phyloP scores from a whole-genome alignment of 1,140 invertebrate species.

The Danaus plexippus region DNA sequence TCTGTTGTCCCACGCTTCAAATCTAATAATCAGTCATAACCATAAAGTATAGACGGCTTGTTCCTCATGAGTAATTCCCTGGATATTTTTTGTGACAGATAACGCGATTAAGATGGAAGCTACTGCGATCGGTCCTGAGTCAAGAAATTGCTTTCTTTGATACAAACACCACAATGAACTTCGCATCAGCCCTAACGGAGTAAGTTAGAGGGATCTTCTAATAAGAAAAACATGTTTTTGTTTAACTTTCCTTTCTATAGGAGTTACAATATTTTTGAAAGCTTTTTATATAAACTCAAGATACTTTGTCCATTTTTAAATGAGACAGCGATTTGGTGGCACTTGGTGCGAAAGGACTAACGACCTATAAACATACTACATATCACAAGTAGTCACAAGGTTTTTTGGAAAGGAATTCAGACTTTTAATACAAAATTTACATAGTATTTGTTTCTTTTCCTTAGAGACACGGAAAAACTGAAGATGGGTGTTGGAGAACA shows the following conservation, averaged over 20 bases:
- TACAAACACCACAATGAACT: constrained; percentile 87
- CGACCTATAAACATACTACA: no score
- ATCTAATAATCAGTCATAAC: no score
- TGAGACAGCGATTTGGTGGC: no score
- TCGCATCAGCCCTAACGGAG: constrained; percentile 90
- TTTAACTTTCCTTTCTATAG: background rate
- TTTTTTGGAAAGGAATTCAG: no score
- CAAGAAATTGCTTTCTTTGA: constrained; percentile 96
- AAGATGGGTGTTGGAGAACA: constrained; percentile 92
- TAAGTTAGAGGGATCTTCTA: constrained; percentile 51
- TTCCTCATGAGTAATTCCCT: background rate
- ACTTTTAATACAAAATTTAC: background rate
- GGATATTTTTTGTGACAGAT: constrained; percentile 70
- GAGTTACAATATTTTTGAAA: background rate
- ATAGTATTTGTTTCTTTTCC: constrained; percentile 13
- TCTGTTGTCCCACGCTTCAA: no score
- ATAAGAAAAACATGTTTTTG: background rate
- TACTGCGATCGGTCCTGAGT: constrained; percentile 82
- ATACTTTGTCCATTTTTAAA: background rate
- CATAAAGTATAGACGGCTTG: no score
- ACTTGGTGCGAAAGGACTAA: no score
- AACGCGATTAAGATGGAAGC: constrained; percentile 78
- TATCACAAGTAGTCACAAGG: no score
- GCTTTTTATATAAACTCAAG: background rate
- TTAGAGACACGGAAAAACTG: constrained; percentile 89